Conservation (phyloP, 2,888 invertebrate genomes). For the Gryllus longicercus region DNA sequence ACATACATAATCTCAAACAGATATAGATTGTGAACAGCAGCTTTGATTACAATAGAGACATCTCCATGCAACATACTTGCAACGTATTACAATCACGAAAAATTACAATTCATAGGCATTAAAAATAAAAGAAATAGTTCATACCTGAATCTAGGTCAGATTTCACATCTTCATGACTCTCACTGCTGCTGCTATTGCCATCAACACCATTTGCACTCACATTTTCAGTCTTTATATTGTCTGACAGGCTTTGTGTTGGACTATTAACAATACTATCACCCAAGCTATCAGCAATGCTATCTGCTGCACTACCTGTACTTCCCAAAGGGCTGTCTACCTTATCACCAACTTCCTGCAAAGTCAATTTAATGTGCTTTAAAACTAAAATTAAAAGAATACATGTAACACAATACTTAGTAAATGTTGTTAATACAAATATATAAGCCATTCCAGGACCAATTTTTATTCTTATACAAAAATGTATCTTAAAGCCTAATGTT, state of each 20-base stretch:
- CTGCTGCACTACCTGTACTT: conserved; percentile 50
- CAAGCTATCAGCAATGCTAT: conserved; percentile 44
- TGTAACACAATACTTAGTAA: too few relatives aligned
- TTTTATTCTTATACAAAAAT: too few relatives aligned
- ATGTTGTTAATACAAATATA: too few relatives aligned
- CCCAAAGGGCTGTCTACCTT: conserved; percentile 49
- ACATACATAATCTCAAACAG: background rate
- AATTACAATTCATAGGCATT: background rate
- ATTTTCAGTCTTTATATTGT: conserved; percentile 11
- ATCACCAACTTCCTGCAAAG: conserved; percentile 41
- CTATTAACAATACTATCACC: conserved; percentile 27
- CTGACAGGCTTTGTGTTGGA: background rate
- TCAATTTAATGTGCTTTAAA: too few relatives aligned
- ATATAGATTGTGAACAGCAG: background rate
- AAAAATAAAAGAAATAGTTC: background rate
- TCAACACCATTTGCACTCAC: background rate
- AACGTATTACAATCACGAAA: background rate
- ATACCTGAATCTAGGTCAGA: conserved; percentile 40
- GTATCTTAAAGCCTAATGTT: too few relatives aligned
- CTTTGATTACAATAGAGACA: background rate
- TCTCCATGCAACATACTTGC: background rate
- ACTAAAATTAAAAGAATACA: too few relatives aligned
- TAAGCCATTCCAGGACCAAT: too few relatives aligned
- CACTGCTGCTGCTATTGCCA: conserved; percentile 31
- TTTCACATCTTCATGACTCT: conserved; percentile 39